phyloP scores from a whole-genome alignment of 1,140 invertebrate genomes.

The Atta colombica region DNA sequence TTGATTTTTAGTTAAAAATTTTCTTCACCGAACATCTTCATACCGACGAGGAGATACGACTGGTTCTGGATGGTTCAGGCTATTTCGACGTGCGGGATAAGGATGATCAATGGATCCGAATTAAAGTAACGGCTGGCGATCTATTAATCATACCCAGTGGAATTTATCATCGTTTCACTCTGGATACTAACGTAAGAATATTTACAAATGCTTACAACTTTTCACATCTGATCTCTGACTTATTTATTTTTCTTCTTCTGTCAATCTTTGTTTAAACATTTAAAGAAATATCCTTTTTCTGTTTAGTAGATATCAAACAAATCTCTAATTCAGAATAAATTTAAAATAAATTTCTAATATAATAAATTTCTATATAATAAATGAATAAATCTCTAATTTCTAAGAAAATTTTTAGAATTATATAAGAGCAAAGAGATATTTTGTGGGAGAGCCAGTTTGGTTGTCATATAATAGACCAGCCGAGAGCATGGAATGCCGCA shows the following conservation, averaged over 20 bases:
- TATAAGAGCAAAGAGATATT: slow-evolving; percentile 94
- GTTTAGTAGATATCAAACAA: neutral
- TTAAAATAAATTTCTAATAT: slow-evolving; percentile 11
- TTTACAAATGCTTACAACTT: neutral
- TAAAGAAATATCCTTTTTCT: neutral
- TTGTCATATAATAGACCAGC: slow-evolving; percentile 95
- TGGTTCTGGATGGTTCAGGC: slow-evolving; percentile 94
- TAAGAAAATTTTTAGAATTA: slow-evolving; percentile 90
- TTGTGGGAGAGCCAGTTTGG: slow-evolving; percentile 98
- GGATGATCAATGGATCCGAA: slow-evolving; percentile 97
- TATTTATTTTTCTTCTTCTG: neutral
- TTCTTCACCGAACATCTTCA: slow-evolving; percentile 99
- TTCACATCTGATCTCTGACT: neutral
- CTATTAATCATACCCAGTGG: slow-evolving; percentile 97
- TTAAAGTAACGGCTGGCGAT: slow-evolving; percentile 94
- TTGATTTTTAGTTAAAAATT: slow-evolving; percentile 90
- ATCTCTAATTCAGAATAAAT: neutral
- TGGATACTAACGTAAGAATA: slow-evolving; percentile 91
- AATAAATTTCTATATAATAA: slow-evolving; percentile 7
- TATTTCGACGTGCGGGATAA: slow-evolving; percentile 98
- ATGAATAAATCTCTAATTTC: neutral
- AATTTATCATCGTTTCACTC: slow-evolving; percentile 98
- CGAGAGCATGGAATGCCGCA: slow-evolving; percentile 93
- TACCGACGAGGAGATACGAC: slow-evolving; percentile 98
- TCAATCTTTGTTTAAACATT: neutral